These are phyloP conservation scores for Bombus pyrosoma DNA, from an alignment of 1,140 invertebrate species.

Conservation along the genomic window DNA sequence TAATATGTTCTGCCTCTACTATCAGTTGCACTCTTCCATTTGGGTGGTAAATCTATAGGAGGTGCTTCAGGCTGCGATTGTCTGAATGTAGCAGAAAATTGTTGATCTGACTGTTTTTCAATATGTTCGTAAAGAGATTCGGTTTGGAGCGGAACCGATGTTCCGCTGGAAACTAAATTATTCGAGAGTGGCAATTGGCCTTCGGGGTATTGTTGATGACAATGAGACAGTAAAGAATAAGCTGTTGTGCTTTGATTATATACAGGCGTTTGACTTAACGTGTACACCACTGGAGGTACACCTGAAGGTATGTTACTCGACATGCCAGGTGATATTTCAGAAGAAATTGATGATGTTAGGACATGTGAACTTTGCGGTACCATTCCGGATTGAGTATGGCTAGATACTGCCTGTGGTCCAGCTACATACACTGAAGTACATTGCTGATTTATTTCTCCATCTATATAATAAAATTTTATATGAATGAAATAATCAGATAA, in stretches of 20 bases:
- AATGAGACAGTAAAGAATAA: slow-evolving; percentile 60
- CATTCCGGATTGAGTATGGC: slow-evolving; percentile 41
- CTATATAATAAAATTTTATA: slow-evolving; percentile 48
- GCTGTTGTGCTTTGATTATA: slow-evolving; percentile 63
- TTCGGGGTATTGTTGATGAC: slow-evolving; percentile 61
- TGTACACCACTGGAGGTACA: slow-evolving; percentile 67
- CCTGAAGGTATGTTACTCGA: slow-evolving; percentile 62
- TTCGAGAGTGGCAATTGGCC: slow-evolving; percentile 62
- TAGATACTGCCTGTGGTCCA: slow-evolving; percentile 56
- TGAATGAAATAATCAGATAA: background rate
- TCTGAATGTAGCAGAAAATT: slow-evolving; percentile 45
- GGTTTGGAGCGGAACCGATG: slow-evolving; percentile 52
- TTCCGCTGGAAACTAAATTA: slow-evolving; percentile 72
- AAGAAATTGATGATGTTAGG: slow-evolving; percentile 56
- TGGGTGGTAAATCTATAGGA: slow-evolving; percentile 88
- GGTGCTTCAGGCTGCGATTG: slow-evolving; percentile 79
- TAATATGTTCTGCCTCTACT: slow-evolving; percentile 93
- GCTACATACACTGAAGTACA: slow-evolving; percentile 72
- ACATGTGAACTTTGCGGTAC: slow-evolving; percentile 61
- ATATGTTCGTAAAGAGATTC: slow-evolving; percentile 57
- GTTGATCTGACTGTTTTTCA: slow-evolving; percentile 60
- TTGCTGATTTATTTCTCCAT: slow-evolving; percentile 66
- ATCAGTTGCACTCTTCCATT: slow-evolving; percentile 94
- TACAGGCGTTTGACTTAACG: slow-evolving; percentile 66
- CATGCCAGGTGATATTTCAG: slow-evolving; percentile 66